Base-by-base conservation (phyloP, 2,113 vertebrate species). In the Phrynosoma blainvillii region DNA sequence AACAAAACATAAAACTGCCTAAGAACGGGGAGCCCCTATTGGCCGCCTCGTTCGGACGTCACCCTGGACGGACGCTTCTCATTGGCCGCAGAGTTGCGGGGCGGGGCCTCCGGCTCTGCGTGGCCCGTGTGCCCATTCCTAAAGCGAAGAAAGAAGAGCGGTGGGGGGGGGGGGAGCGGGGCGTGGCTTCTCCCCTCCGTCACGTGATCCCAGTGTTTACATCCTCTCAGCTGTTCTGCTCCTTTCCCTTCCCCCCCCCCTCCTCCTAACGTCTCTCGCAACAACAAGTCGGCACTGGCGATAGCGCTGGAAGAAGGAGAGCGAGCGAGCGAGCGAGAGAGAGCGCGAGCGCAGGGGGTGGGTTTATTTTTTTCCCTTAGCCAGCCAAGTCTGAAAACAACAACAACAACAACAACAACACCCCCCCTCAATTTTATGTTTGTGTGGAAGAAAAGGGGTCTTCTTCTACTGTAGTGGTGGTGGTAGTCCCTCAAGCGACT, bases 181-280 rank as follows among this genome's bases (percentile, higher is more conserved):
- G 42, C 30, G 79, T 36, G 9, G 74, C 16, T 42, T 54, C 80
- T 62, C 2, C 20, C 42, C 30, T 5, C 62, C 56, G 42, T 89
- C 94, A 95, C 91, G 93, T 94, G 94, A 87, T 84, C 70, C 13
- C 90, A 89, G 4, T 96, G 95, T 96, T 96, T 96, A 96, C 95
- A 96, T 96, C 92, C 94, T 94, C 95, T 95, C 95, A 94, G 95
- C 94, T 95, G 95, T 90, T 84, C 56, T 23, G 62, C 80, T 88
- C 42, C 88, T 82, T 54, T 82, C 91, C 40, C 92, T 85, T 21
- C 89, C 91, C 84, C 79, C 80, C 0, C 10, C 42, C 36, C 54
- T 76, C 82, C 1, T 12, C 1, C 42, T 36, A 18, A 77, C 40
- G 70, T 36, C 73, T 65, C 88, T 88, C 82, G 1, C 84, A 16